Base-by-base conservation (phyloP, 2,888 invertebrate genomes). In the Patella caerulea region DNA sequence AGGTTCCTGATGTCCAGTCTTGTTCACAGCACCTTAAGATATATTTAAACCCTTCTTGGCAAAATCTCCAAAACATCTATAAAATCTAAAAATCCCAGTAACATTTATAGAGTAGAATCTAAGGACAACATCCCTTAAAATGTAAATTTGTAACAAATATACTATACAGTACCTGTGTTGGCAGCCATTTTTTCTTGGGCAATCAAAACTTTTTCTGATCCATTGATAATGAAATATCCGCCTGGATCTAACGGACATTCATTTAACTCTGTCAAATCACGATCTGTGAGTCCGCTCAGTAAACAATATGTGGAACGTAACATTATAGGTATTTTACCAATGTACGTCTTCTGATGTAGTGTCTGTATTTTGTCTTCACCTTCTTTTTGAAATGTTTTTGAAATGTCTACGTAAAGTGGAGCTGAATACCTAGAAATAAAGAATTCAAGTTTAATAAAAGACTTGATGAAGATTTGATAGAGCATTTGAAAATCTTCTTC, bases 161-260 rank as follows among this genome's bases (percentile, higher is more conserved):
- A 65, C 12, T 9, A n/a, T 12, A 19, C 3, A 29, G 4, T 83
- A 91, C 91, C 91, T 72, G 99, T 99, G 91, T 99, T 99, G 11
- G 99, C 99, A 9, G 99, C 99, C 99, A 99, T 99, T 93, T 99
- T 99, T 91, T 99, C 99, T 92, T 99, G 99, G 0, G 99, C 99
- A 91, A 99, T 99, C 55, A 99, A 93, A 3, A 99, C 94, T 92
- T 98, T 98, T 93, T 99, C 99, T 11, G 99, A 99, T 2, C 99
- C 99, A 91, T 99, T 99, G 83, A 99, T 99, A 85, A 99, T 98
- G 89, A 99, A 99, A 92, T 99, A 99, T 80, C 99, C 99, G 84
- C 99, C 99, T 71, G 99, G 99, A 94, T 99, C 99, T 72, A 99
- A 93, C 0, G 99, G 99, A 87, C 99, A 99, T 92, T 99, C 99